Base-by-base conservation (phyloP, 2,888 invertebrate genomes). In the Hyles lineata region DNA sequence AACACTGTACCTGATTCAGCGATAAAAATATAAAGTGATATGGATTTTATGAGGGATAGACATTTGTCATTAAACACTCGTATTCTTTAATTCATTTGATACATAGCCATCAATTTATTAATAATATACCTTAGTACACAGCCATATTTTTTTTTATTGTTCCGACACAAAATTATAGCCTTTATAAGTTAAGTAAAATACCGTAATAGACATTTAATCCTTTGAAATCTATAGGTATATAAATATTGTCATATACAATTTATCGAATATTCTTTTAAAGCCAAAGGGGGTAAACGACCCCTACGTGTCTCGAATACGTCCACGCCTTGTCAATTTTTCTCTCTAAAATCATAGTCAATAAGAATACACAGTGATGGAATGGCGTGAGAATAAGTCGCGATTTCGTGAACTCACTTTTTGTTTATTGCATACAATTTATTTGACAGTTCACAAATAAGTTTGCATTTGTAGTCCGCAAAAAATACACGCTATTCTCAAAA, bases 371-470 rank as follows among this genome's bases (percentile, higher is more conserved):
- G 35, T 8, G 43, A 67, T 23, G 17, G 67, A 67, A 67, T 23
- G 67, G 67, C 50, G 67, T 67, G 50, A 15, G 23, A 67, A 50
- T 50, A 43, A 67, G 50, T 67, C 67, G 67, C 23, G 43, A 67
- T 67, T 67, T 67, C 23, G 35, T 21, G 50, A 67, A 67, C 43
- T 63, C 35, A 63, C 23, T 67, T 63, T 50, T 23, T 23, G 23
- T 67, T 62, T 67, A 67, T 67, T 67, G 67, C 43, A 23, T 67
- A 23, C 43, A 67, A 67, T 67, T 67, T 67, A 67, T 67, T 50
- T 67, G 67, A 50, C 50, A 50, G 43, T 67, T 50, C 67, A 8
- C 50, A 67, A 67, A 67, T 67, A 67, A 23, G 43, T 67, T 67
- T 67, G 50, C 50, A 67, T 67, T 67, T 23, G 50, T 15, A 50